Evolutionary conservation across 1,140 invertebrate genomes (phyloP).

Genomic region (Sminthurinus signatus): DNA sequence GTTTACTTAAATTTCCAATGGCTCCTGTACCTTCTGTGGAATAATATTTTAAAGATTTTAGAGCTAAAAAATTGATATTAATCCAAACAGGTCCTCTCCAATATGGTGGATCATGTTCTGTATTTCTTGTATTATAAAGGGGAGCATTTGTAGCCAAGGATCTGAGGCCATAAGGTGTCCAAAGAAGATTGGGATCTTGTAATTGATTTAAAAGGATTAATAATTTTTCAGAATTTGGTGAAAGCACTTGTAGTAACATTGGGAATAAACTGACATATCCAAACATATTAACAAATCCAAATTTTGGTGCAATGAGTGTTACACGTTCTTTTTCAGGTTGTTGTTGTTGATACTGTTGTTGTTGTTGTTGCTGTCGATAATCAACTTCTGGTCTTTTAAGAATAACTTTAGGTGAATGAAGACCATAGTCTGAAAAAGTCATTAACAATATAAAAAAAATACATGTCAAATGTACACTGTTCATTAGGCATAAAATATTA

Average conservation of each 20-base stretch:
- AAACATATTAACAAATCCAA: slow-evolving; percentile 73
- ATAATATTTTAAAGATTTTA: slow-evolving; percentile 76
- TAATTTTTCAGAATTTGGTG: slow-evolving; percentile 74
- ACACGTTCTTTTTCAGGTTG: slow-evolving; percentile 63
- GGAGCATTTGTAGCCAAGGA: slow-evolving; percentile 82
- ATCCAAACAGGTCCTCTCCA: slow-evolving; percentile 98
- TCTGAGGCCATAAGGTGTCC: slow-evolving; percentile 87
- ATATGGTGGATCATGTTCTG: slow-evolving; percentile 96
- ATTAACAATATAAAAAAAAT: no score
- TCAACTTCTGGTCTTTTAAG: slow-evolving; percentile 52
- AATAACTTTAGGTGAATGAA: slow-evolving; percentile 77
- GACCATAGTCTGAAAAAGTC: slow-evolving; percentile 91
- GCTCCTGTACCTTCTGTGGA: slow-evolving; percentile 57
- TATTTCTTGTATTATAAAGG: slow-evolving; percentile 89
- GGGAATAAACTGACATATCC: slow-evolving; percentile 98
- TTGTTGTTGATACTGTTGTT: no score
- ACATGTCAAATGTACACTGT: no score
- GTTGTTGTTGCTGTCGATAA: slow-evolving; percentile 46
- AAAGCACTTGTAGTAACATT: slow-evolving; percentile 75
- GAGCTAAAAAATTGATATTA: slow-evolving; percentile 93
- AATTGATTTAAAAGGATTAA: slow-evolving; percentile 72
- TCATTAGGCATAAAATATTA: no score
- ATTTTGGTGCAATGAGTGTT: slow-evolving; percentile 62
- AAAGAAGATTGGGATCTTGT: slow-evolving; percentile 69
- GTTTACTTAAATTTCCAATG: slow-evolving; percentile 56